Evolutionary conservation across 2,113 vertebrate species (phyloP).

Genomic region (Rhabdornis inornatus): DNA sequence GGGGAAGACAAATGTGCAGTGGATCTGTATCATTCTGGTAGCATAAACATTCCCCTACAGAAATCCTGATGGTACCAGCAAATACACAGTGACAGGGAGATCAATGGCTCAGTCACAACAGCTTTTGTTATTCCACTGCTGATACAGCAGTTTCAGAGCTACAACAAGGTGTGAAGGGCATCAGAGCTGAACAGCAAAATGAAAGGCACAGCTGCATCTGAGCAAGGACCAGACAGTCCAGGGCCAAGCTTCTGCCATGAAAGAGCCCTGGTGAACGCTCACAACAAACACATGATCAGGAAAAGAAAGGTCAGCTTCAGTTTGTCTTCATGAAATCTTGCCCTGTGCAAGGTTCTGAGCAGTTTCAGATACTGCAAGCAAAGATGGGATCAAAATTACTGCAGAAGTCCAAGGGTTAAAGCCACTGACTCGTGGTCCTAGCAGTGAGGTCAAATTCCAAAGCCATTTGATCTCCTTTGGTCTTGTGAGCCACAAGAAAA

Average conservation of each 20-base stretch:
- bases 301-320: background rate
- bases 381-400: background rate
- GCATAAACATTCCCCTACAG: background rate
- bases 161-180: background rate
- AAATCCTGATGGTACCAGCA: background rate
- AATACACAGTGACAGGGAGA: background rate
- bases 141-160: background rate
- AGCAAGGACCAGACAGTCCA: background rate
- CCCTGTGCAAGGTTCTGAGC: background rate
- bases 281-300: background rate
- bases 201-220: background rate
- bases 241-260: background rate
- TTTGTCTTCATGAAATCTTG: background rate
- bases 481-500: background rate
- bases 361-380: background rate
- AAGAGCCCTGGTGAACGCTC: background rate
- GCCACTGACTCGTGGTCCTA: background rate
- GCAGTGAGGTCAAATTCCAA: background rate
- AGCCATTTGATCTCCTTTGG: fast-evolving
- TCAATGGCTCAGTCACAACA: background rate
- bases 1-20: background rate
- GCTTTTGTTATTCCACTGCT: background rate
- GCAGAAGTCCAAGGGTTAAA: background rate
- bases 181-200: background rate
- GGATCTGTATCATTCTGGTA: background rate